Evolutionary conservation across 2,888 invertebrate species (phyloP), one percentile per base, ranked within the genome.

Genomic region (Ormia ochracea): DNA sequence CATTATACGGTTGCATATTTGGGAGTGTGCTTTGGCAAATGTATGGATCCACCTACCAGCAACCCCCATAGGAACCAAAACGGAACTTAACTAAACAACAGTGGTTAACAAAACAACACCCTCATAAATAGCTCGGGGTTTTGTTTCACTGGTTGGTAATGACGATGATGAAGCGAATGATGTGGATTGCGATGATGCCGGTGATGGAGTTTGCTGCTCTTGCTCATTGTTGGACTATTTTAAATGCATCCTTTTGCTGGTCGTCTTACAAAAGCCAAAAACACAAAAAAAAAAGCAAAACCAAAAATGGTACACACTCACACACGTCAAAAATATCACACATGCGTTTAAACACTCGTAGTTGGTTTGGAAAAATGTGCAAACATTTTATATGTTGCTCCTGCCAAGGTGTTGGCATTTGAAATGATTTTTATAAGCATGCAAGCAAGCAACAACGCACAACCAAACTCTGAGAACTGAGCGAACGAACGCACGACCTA

Each of bases 1-100:
- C 86, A 88, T 88, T 89, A 89, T 87, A 84, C 88, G 87, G 88
- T 88, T 88, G 89, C 88, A 88, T 84, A 87, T 88, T 87, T 83
- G 84, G 87, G 87, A 85, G 75, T 78, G 70, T 74, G 81, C 74
- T 78, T 58, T 12, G 54, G 50, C 70, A 74, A 81, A 78, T 78
- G 66, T 73, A 59, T 58, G 56, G 81, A 38, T 14, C 68, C 77
- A 76, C 77, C 77, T 72, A 52, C 50, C 76, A 77, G 17, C 70
- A 75, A 41, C 72, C 68, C 65, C 69, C 4, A 23, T 21, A 33
- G n/a, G n/a, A 7, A 0, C 45, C 48, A 41, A 52, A 45, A 26
- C 31, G 23, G 21, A 69, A 43, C 38, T 17, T 23, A 58, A 70
- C 65, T 45, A 66, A 69, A 43, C 52, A 66, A n/a, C 36, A 41